Conservation (phyloP, 2,797 vertebrate species). For the Eidolon dupreanum region DNA sequence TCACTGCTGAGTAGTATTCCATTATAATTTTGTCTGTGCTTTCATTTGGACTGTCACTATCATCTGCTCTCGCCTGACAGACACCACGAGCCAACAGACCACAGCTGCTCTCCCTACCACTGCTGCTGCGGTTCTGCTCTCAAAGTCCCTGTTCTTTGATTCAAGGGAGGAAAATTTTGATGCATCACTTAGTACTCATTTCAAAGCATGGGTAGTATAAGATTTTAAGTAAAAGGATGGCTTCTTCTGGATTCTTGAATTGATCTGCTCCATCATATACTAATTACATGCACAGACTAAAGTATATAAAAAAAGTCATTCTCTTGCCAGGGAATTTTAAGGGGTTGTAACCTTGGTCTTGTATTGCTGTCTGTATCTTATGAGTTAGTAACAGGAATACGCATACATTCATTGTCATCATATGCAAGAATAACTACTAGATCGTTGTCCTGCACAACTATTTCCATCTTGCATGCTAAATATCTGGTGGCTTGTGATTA, state of each 20-base stretch:
- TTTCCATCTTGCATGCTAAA: conserved; percentile 92
- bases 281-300: background rate
- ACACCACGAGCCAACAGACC: background rate
- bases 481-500: conserved; percentile 97
- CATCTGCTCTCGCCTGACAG: background rate
- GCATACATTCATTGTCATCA: conserved; percentile 94
- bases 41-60: background rate
- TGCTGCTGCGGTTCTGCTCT: background rate
- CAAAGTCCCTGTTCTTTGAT: background rate
- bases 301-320: background rate
- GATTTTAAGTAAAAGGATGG: background rate
- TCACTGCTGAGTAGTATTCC: background rate
- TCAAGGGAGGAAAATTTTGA: background rate
- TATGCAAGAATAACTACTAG: conserved; percentile 94
- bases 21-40: background rate
- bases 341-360: background rate
- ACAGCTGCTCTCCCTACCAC: no score
- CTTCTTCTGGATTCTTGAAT: background rate
- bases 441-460: conserved; percentile 92
- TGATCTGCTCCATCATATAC: background rate
- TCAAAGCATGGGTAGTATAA: background rate
- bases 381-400: conserved; percentile 89
- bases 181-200: background rate
- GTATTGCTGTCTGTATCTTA: background rate
- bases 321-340: background rate